These are phyloP conservation scores for Chaenocephalus aceratus DNA, from an alignment of 2,113 vertebrate genomes.

Conservation along the genomic window DNA sequence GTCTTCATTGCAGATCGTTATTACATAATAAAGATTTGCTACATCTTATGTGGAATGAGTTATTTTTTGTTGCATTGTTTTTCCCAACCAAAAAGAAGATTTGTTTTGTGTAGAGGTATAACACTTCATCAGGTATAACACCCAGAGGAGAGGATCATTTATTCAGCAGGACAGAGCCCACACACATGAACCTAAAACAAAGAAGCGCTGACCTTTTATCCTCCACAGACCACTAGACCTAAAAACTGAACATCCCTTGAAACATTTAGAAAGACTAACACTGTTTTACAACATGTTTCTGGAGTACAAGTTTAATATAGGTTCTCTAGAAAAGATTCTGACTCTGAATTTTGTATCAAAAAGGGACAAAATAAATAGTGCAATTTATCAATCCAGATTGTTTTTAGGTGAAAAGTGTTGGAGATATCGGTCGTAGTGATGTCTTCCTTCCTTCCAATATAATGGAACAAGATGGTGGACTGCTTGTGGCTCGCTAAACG, in stretches of 20 bases:
- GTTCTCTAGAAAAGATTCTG: not conserved
- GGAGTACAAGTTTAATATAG: not conserved
- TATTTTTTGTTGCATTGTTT: not conserved
- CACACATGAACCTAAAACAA: not conserved
- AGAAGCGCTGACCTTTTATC: not conserved
- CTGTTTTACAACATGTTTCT: not conserved
- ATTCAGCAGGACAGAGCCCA: conserved; percentile 6
- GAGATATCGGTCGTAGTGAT: too few relatives aligned
- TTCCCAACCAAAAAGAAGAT: not conserved
- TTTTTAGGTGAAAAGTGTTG: too few relatives aligned
- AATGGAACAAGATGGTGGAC: too few relatives aligned
- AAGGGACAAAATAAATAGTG: too few relatives aligned
- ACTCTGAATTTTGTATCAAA: too few relatives aligned
- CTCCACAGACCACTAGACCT: not conserved
- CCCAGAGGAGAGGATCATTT: not conserved
- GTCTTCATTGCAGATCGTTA: conserved; percentile 16
- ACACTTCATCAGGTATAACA: too few relatives aligned
- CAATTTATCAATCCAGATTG: too few relatives aligned
- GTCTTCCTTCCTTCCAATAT: too few relatives aligned
- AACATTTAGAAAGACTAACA: conserved; percentile 9
- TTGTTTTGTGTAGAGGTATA: too few relatives aligned
- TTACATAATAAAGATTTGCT: conserved; percentile 49
- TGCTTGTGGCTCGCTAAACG: too few relatives aligned
- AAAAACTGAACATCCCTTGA: not conserved
- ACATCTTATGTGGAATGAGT: not conserved